Evolutionary conservation across 1,140 invertebrate species (phyloP).

Genomic region (Aphaenogaster floridana): DNA sequence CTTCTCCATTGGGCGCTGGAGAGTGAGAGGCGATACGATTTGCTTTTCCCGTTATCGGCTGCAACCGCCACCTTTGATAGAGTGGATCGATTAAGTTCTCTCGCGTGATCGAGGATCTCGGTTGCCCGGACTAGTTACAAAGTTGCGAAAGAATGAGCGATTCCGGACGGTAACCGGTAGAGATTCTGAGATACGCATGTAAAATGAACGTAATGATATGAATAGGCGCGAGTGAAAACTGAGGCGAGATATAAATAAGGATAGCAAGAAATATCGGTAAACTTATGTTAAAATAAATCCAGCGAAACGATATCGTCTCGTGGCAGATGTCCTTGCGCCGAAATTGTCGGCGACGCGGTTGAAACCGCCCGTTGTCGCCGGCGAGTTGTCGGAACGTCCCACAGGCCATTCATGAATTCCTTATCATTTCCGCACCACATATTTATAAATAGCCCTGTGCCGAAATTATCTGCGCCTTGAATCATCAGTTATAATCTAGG

Average conservation of each 20-base stretch:
- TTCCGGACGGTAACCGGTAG: background rate
- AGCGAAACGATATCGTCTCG: background rate
- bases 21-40: slow-evolving; percentile 85
- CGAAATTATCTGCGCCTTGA: slow-evolving; percentile 16
- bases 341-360: background rate
- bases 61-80: slow-evolving; percentile 37
- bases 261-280: background rate
- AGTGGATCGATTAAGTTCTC: slow-evolving; percentile 35
- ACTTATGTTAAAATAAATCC: background rate
- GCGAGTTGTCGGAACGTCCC: background rate
- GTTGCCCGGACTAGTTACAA: slow-evolving; percentile 17
- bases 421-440: background rate
- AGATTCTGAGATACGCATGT: background rate
- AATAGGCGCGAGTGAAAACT: background rate
- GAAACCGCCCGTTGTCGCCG: background rate
- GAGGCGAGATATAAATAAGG: background rate
- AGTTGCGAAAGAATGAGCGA: slow-evolving; percentile 19
- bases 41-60: slow-evolving; percentile 84
- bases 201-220: background rate
- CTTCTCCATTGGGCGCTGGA: slow-evolving; percentile 72
- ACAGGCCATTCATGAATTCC: background rate
- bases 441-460: slow-evolving; percentile 13
- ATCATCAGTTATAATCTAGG: background rate
- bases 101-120: slow-evolving; percentile 25
- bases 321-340: background rate